Evolutionary conservation across 2,113 vertebrate genomes (phyloP), one percentile per base, ranked within the genome.

Genomic region (Tinamus guttatus): DNA sequence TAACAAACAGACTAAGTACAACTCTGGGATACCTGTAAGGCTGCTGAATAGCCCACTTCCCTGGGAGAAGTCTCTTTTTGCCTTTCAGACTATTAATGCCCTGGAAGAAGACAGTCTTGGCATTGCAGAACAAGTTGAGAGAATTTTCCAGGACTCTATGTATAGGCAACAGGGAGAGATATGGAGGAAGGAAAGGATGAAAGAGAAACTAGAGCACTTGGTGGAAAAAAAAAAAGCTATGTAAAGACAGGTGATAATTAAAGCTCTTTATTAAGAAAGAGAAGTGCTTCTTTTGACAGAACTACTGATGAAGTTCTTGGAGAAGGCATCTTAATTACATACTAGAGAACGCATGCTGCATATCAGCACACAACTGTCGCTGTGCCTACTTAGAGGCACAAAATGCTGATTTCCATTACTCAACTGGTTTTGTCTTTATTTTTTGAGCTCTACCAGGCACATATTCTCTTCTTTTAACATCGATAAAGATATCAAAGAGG

Each of bases 51-150:
- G 94, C 19, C 79, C 87, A 10, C 92, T 98, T 34, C 77, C 81
- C 14, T 75, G 96, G 52, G 82, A 97, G 10, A 97, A 84, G 41
- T 97, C 83, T 7, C 96, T 94, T 8, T 96, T 96, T 54, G 78
- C 92, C 58, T 91, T 98, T 14, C 87, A 90, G 51, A 75, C 94
- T 78, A 87, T 96, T 92, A 98, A 96, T 18, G 80, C 95, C 59
- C 70, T 98, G 41, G 95, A 98, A 70, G 95, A 98, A 62, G 58
- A 91, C 36, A 97, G 96, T 27, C 68, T 78, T 47, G 97, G 94
- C 84, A 98, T 97, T 87, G 78, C n/a, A 58, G 95, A 93, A 52
- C 96, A 98, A 90, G 94, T 87, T 4, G 69, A 95, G 47, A 97
- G 94, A 86, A 96, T 96, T 84, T 98, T 98, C 36, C 91, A 89